Base-by-base conservation (phyloP, 2,113 vertebrate genomes). In the Pyxicephalus adspersus region DNA sequence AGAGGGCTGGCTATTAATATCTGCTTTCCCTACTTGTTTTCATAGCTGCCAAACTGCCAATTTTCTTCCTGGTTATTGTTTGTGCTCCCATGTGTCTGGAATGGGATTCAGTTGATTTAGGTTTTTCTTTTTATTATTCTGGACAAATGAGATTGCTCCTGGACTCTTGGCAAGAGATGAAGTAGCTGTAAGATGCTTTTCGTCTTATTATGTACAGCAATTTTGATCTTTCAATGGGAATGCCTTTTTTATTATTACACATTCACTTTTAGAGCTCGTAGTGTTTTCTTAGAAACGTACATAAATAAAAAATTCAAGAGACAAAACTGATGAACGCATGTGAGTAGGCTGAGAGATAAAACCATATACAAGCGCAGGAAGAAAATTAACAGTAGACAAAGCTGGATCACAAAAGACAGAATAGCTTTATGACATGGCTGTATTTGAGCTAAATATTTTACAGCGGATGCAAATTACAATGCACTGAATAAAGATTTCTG, bases 11-110 rank as follows among this genome's bases (percentile, higher is more conserved):
- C 61, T 75, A 82, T 82, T 82, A 82, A 82, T 66, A 66, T 73
- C 29, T 82, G 22, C 70, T 82, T 82, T 82, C 71, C 9, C 61
- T 66, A 38, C 63, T 38, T 82, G 71, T 71, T 82, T 73, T 75
- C 80, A 66, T 75, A 38, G 60, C 71, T 82, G 61, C 80, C 80
- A 75, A 82, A 82, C 61, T 65, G 70, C 61, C 80, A 64, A 74
- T 57, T 82, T 82, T 29, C 51, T 82, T 75, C 71, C 63, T 29
- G 4, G 22, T 34, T 82, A 82, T 74, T 75, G 50, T 82, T 82
- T 57, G 61, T 19, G 29, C 63, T 82, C 80, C 63, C 51, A 17
- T 82, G 61, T 65, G 58, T 73, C 60, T 75, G 9, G 31, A 75
- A 75, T 45, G 29, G 50, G 52, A 74, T 75, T 74, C 19, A 34